A percentile compares a stretch with the other conserved stretches of the same genome.
phyloP scores from a whole-genome alignment of 2,797 vertebrate genomes.

The Mus spretus region DNA sequence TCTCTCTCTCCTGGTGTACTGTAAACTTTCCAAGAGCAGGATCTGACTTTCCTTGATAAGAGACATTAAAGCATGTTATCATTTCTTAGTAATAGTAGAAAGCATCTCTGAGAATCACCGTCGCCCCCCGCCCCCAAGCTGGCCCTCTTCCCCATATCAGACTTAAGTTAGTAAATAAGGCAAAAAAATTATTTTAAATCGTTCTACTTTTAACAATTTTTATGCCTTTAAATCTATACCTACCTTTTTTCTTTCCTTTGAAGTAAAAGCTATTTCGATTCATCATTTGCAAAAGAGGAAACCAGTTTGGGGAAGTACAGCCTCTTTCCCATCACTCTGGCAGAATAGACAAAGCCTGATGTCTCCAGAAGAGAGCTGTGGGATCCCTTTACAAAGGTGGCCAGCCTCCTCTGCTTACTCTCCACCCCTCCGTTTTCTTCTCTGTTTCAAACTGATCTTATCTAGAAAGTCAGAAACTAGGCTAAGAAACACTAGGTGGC shows the following conservation, averaged over 20 bases:
- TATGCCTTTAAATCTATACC: neutral
- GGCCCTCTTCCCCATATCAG: neutral
- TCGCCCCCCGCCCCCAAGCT: neutral
- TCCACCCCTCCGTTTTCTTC: neutral
- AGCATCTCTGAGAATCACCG: neutral
- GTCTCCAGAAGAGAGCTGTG: neutral
- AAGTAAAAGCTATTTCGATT: slow-evolving; percentile 27
- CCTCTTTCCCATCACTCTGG: neutral
- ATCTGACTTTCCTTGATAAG: neutral
- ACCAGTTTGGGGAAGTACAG: neutral
- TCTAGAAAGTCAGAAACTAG: slow-evolving; percentile 14
- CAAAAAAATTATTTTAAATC: neutral
- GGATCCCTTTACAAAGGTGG: neutral
- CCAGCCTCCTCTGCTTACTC: neutral
- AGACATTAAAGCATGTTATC: slow-evolving; percentile 22
- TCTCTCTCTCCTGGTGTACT: neutral
- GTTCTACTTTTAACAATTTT: neutral
- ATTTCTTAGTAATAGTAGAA: slow-evolving; percentile 24
- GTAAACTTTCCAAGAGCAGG: slow-evolving; percentile 17
- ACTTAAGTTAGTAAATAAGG: slow-evolving; percentile 10
- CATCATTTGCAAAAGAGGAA: slow-evolving; percentile 15
- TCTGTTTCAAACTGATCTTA: slow-evolving; percentile 12
- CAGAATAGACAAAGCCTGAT: neutral
- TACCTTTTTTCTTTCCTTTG: neutral
- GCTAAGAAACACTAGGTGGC: neutral